A percentile compares a stretch with the other conserved stretches of the same genome.
These are phyloP conservation scores for Mechanitis mazaeus DNA, from an alignment of 2,888 invertebrate genomes.

Conservation along the genomic window DNA sequence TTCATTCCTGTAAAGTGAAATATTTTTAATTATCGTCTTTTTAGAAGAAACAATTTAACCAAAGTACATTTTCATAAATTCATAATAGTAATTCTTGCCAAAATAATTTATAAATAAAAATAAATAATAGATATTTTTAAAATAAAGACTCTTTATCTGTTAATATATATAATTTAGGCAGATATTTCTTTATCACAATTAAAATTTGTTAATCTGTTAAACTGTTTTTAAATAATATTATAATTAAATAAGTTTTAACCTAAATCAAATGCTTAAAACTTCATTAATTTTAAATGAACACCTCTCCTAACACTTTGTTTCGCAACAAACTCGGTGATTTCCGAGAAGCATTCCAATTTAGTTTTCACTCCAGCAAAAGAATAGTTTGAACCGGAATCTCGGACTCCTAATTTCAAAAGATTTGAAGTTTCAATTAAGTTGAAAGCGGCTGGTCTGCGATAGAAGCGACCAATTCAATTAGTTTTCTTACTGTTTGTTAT, in stretches of 20 bases:
- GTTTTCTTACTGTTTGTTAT: background rate
- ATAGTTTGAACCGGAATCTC: constrained; percentile 29
- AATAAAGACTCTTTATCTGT: too few species aligned
- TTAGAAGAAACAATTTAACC: background rate
- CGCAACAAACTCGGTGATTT: constrained; percentile 10
- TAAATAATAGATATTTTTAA: too few species aligned
- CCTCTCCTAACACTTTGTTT: constrained; percentile 5
- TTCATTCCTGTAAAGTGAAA: background rate
- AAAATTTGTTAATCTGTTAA: too few species aligned
- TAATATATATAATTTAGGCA: too few species aligned
- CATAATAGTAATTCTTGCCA: background rate
- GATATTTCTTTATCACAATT: too few species aligned
- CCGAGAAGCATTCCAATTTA: constrained; percentile 17
- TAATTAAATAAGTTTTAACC: too few species aligned
- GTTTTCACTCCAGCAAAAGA: constrained; percentile 21
- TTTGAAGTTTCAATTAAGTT: constrained; percentile 35
- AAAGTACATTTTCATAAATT: background rate
- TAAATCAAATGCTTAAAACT: background rate
- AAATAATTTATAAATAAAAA: too few species aligned
- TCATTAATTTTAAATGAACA: background rate
- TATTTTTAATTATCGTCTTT: constrained; percentile 6
- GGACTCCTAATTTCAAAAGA: constrained; percentile 30
- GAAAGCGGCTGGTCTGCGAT: constrained; percentile 30
- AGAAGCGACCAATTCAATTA: constrained; percentile 28
- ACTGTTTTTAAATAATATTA: too few species aligned